A percentile compares a stretch with the other conserved stretches of the same genome.
These are phyloP conservation scores for Nasonia giraulti DNA, from an alignment of 1,140 invertebrate species.

Conservation along the genomic window DNA sequence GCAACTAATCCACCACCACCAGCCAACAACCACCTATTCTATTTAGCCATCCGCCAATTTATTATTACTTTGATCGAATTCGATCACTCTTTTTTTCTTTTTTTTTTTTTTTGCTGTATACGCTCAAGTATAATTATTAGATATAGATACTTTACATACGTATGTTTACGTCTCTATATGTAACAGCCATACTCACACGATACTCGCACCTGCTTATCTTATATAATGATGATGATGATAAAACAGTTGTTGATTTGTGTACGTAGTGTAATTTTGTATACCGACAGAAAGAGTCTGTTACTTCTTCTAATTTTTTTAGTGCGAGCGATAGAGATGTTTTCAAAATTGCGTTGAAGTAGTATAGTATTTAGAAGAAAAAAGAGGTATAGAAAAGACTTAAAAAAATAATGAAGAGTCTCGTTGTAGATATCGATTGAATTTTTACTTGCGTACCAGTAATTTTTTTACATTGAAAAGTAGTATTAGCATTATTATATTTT, in stretches of 20 bases:
- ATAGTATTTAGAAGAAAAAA: not conserved
- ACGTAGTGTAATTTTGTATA: conserved; percentile 39
- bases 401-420: not conserved
- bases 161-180: conserved; percentile 56
- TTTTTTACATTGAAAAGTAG: not conserved
- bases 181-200: conserved; percentile 72
- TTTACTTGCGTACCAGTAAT: not conserved
- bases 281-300: conserved; percentile 37
- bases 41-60: conserved; percentile 52
- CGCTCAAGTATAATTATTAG: conserved; percentile 24
- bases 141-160: conserved; percentile 44
- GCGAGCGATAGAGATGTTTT: not conserved
- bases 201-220: conserved; percentile 66
- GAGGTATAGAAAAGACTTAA: not conserved
- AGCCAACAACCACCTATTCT: conserved; percentile 48
- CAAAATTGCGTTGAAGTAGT: too few relatives aligned
- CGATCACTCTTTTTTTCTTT: not conserved
- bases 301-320: not conserved
- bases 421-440: not conserved
- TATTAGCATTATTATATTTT: not conserved
- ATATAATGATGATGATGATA: conserved; percentile 39
- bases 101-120: conserved; percentile 8
- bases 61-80: conserved; percentile 32
- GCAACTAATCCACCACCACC: conserved; percentile 67
- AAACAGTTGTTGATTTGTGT: conserved; percentile 34